These are phyloP conservation scores for Scaptomyza caliginosa DNA, from an alignment of 2,888 invertebrate species.

Conservation along the genomic window DNA sequence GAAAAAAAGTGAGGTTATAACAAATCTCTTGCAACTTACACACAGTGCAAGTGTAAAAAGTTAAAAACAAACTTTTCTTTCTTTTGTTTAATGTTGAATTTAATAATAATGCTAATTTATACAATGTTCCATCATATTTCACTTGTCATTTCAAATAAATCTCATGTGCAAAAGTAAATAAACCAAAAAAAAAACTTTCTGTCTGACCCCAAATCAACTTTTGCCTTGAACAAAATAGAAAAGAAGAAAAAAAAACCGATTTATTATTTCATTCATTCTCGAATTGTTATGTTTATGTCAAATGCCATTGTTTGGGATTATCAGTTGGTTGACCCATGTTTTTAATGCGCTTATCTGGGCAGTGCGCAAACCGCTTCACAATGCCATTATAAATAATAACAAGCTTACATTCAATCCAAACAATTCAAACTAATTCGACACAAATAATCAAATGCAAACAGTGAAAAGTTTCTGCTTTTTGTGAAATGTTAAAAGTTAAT, in stretches of 20 bases:
- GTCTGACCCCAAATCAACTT: slow-evolving; percentile 18
- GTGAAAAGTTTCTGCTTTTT: too few species aligned
- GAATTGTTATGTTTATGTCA: neutral
- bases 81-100: neutral
- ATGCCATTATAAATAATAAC: slow-evolving; percentile 11
- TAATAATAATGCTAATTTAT: neutral
- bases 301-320: slow-evolving; percentile 7
- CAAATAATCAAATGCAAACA: too few species aligned
- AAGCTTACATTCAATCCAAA: slow-evolving; percentile 12
- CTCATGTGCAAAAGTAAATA: neutral
- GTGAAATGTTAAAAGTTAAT: slow-evolving; percentile 62
- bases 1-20: slow-evolving; percentile 7
- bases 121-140: slow-evolving; percentile 8
- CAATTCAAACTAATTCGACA: too few species aligned
- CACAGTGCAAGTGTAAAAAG: neutral
- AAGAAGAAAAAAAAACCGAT: slow-evolving; percentile 1
- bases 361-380: neutral
- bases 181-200: neutral
- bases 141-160: neutral
- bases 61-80: neutral
- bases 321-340: slow-evolving; percentile 31
- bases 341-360: slow-evolving; percentile 41
- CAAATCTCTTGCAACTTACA: too few species aligned
- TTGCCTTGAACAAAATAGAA: slow-evolving; percentile 17
- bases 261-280: neutral